Percentiles rank a stretch among this genome's conserved stretches.
Evolutionary conservation across 1,140 invertebrate genomes (phyloP).

Genomic region (Plectrocnemia conspersa): DNA sequence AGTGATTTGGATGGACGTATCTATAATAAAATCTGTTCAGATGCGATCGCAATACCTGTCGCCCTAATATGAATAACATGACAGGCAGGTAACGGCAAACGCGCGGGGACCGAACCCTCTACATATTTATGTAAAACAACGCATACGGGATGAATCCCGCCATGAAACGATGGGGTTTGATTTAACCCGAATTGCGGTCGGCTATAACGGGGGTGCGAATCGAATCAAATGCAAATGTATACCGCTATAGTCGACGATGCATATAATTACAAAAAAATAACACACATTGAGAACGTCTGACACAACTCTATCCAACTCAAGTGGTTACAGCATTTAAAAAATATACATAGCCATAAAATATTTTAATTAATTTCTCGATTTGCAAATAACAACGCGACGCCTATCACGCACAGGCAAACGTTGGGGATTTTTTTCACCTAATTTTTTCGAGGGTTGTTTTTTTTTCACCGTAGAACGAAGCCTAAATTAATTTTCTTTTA

Average conservation of each 20-base stretch:
- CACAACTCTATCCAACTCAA: too few relatives aligned
- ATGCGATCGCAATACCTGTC: constrained; percentile 28
- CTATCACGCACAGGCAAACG: too few relatives aligned
- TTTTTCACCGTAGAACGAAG: too few relatives aligned
- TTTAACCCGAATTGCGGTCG: constrained; percentile 16
- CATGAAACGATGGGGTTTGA: constrained; percentile 14
- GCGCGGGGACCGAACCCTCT: constrained; percentile 8
- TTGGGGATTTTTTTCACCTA: too few relatives aligned
- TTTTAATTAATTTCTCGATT: too few relatives aligned
- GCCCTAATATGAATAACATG: constrained; percentile 37
- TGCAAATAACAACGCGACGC: too few relatives aligned
- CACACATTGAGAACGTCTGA: too few relatives aligned
- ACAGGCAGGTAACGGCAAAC: constrained; percentile 23
- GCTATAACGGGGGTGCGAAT: too few relatives aligned
- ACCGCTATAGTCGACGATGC: too few relatives aligned
- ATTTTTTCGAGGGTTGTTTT: too few relatives aligned
- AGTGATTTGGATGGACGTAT: constrained; percentile 29
- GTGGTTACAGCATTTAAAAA: constrained; percentile 2
- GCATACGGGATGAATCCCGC: neutral
- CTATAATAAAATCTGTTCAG: constrained; percentile 35
- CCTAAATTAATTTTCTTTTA: constrained; percentile 16
- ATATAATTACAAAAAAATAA: too few relatives aligned
- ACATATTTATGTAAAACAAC: constrained; percentile 24
- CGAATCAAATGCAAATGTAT: too few relatives aligned
- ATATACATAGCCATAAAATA: neutral